Evolutionary conservation across 2,113 vertebrate species (phyloP).

Genomic region (Tetrao urogallus): DNA sequence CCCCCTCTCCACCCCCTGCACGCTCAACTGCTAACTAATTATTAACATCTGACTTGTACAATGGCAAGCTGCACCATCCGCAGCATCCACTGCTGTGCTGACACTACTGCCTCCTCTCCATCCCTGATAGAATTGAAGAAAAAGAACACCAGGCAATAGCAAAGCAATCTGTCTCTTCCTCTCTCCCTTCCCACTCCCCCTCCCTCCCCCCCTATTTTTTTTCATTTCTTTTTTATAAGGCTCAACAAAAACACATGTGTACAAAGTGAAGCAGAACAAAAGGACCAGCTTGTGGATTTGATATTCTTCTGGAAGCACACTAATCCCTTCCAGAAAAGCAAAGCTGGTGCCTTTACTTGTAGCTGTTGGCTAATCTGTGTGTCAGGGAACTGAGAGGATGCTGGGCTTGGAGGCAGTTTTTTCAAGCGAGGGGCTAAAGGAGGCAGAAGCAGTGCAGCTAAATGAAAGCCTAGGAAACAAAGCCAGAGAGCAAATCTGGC

Average conservation of each 20-base stretch:
- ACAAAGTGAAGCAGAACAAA: conserved; percentile 52
- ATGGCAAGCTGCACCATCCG: not conserved
- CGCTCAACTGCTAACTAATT: conserved; percentile 52
- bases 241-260: not conserved
- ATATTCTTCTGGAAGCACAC: conserved; percentile 38
- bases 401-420: not conserved
- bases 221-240: not conserved
- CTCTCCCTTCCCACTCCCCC: not conserved
- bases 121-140: not conserved
- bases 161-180: not conserved
- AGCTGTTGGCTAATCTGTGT: conserved; percentile 23
- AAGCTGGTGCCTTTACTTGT: conserved; percentile 17
- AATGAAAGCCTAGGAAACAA: not conserved
- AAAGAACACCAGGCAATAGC: not conserved
- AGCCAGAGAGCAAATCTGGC: not conserved
- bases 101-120: not conserved
- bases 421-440: not conserved
- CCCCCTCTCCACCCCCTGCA: not conserved
- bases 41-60: conserved; percentile 27
- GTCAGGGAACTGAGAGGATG: not conserved
- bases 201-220: accelerated
- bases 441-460: not conserved
- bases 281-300: not conserved
- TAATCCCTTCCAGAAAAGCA: conserved; percentile 37
- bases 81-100: not conserved